Conservation (phyloP, 2,888 invertebrate genomes). For the Trypoxylon attenuatum region DNA sequence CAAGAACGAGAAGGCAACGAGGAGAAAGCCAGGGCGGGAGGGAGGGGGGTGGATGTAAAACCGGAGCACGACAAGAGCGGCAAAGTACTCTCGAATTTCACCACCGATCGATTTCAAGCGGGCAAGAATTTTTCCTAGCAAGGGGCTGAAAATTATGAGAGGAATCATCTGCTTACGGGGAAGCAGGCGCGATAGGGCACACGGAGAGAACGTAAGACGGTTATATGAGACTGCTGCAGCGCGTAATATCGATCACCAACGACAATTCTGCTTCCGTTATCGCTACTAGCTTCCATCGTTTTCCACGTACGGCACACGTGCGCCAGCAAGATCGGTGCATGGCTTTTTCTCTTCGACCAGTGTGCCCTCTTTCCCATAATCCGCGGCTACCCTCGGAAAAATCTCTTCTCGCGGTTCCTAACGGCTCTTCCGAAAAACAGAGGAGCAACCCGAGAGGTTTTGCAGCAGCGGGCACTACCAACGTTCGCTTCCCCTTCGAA, state of each 20-base stretch:
- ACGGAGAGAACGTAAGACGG: background rate
- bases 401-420: constrained; percentile 9
- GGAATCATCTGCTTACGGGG: constrained; percentile 11
- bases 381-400: constrained; percentile 6
- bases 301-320: constrained; percentile 37
- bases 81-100: constrained; percentile 28
- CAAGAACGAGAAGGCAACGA: too few species aligned
- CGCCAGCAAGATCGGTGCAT: constrained; percentile 27
- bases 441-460: background rate
- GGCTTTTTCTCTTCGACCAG: background rate
- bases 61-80: too few species aligned
- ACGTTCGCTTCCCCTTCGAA: constrained; percentile 1
- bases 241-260: constrained; percentile 48
- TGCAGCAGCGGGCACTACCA: background rate
- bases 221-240: constrained; percentile 11
- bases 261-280: constrained; percentile 40
- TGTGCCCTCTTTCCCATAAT: background rate
- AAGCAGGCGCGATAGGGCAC: constrained; percentile 43
- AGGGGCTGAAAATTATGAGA: constrained; percentile 20
- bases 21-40: too few species aligned
- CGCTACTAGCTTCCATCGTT: constrained; percentile 13
- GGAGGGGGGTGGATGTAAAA: too few species aligned
- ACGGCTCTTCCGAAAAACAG: constrained; percentile 13
- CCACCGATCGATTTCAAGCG: constrained; percentile 32
- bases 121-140: constrained; percentile 5